A percentile compares a stretch with the other conserved stretches of the same genome.
Conservation (phyloP, 2,113 vertebrate genomes). For the Zapus hudsonius region DNA sequence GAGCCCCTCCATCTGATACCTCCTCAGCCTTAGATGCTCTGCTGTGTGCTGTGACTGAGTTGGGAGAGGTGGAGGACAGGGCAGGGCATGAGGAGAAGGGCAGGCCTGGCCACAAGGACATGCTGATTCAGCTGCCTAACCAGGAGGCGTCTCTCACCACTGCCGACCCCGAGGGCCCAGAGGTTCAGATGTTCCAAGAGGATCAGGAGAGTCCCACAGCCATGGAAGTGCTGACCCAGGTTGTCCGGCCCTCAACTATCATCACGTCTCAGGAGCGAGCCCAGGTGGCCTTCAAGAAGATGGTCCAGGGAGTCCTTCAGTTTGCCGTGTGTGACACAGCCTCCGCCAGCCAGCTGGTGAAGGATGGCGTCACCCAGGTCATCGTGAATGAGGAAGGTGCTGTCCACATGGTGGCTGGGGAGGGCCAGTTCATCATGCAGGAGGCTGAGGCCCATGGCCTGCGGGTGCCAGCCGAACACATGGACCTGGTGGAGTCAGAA, state of each 20-base stretch:
- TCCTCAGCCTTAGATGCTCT: slow-evolving; percentile 94
- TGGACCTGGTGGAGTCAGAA: slow-evolving; percentile 83
- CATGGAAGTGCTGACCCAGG: slow-evolving; percentile 84
- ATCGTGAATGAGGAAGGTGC: slow-evolving; percentile 95
- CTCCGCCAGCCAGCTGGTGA: slow-evolving; percentile 91
- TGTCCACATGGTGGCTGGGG: slow-evolving; percentile 88
- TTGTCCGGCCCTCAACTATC: slow-evolving; percentile 83
- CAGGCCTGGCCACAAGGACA: slow-evolving; percentile 73
- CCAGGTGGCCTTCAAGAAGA: slow-evolving; percentile 87
- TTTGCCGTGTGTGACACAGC: slow-evolving; percentile 89
- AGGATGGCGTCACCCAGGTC: slow-evolving; percentile 95
- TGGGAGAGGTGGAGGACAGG: slow-evolving; percentile 88
- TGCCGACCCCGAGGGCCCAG: slow-evolving; percentile 59
- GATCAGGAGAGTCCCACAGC: slow-evolving; percentile 80
- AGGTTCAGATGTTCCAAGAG: slow-evolving; percentile 84
- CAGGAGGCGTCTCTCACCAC: slow-evolving; percentile 69
- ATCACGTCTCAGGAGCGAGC: slow-evolving; percentile 83
- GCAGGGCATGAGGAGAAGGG: slow-evolving; percentile 71
- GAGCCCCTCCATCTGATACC: slow-evolving; percentile 84
- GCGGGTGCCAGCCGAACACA: slow-evolving; percentile 79
- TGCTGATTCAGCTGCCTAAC: slow-evolving; percentile 79
- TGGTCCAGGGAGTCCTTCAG: slow-evolving; percentile 96
- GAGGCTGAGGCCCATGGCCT: slow-evolving; percentile 81
- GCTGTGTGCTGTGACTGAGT: slow-evolving; percentile 94
- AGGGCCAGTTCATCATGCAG: slow-evolving; percentile 89